Percentiles rank a stretch among this genome's conserved stretches.
Conservation (phyloP, 2,797 vertebrate genomes). For the Nannoperca obscura region DNA sequence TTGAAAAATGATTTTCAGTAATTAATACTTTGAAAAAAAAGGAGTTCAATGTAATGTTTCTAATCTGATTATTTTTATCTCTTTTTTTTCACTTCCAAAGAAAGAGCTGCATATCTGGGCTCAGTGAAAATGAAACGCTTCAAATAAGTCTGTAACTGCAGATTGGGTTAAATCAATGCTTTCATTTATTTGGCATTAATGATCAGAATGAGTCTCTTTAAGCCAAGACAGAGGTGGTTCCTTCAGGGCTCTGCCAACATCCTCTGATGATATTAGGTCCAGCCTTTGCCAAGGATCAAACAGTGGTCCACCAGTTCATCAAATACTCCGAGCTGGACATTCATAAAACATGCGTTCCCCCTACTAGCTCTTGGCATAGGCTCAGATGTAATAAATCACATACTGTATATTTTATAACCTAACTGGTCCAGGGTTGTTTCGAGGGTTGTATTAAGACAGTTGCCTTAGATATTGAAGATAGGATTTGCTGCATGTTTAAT, state of each 20-base stretch:
- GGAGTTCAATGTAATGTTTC: neutral
- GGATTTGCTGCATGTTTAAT: constrained; percentile 60
- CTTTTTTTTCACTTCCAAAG: neutral
- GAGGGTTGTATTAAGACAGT: constrained; percentile 67
- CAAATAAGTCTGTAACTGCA: neutral
- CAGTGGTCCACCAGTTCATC: constrained; percentile 83
- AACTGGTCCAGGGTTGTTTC: constrained; percentile 73
- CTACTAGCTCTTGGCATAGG: constrained; percentile 76
- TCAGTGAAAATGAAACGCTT: constrained; percentile 13
- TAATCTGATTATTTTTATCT: constrained; percentile 3
- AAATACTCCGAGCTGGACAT: constrained; percentile 78
- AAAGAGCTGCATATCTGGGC: neutral
- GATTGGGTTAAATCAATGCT: constrained; percentile 29
- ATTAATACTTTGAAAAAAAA: neutral
- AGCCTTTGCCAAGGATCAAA: constrained; percentile 79
- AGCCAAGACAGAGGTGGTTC: constrained; percentile 47
- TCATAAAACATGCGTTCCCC: constrained; percentile 86
- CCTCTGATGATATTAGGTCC: constrained; percentile 71
- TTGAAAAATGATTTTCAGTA: neutral
- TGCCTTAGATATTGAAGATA: constrained; percentile 59
- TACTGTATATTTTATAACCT: constrained; percentile 85
- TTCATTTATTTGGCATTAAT: constrained; percentile 59
- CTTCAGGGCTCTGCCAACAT: constrained; percentile 58
- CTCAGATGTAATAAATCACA: constrained; percentile 83
- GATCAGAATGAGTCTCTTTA: constrained; percentile 35